Evolutionary conservation across 2,797 vertebrate species (phyloP).

Genomic region (Hipposideros larvatus): DNA sequence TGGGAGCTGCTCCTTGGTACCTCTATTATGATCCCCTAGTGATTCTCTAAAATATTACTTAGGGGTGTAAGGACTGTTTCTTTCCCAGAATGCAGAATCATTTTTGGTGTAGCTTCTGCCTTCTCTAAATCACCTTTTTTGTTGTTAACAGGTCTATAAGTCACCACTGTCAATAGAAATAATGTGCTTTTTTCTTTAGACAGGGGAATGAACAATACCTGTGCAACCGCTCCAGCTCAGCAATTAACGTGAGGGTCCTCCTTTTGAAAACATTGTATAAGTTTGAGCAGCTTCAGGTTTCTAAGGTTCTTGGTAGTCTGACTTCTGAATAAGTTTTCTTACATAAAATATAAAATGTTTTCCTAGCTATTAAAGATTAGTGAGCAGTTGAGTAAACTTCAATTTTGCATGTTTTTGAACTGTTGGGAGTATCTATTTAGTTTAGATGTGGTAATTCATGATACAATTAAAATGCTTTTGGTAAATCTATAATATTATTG

Average conservation of each 20-base stretch:
- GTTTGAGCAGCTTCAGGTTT: background rate
- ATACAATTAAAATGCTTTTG: background rate
- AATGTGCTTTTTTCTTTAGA: background rate
- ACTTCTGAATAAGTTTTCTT: background rate
- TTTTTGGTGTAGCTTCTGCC: background rate
- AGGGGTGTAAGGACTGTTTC: background rate
- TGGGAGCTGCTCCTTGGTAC: background rate
- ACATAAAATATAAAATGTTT: background rate
- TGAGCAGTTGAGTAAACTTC: background rate
- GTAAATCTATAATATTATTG: background rate
- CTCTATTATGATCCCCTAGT: background rate
- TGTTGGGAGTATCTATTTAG: background rate
- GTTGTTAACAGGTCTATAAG: background rate
- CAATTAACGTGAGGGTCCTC: background rate
- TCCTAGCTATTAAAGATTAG: background rate
- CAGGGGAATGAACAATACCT: background rate
- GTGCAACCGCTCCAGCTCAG: background rate
- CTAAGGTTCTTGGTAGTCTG: background rate
- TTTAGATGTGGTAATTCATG: background rate
- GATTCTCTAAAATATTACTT: background rate
- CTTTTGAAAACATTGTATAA: background rate
- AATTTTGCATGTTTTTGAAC: background rate
- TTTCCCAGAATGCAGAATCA: slow-evolving; percentile 1
- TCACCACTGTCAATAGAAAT: background rate
- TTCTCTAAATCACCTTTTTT: background rate